Evolutionary conservation across 2,797 vertebrate species (phyloP).

Genomic region (Onychomys arenicola): DNA sequence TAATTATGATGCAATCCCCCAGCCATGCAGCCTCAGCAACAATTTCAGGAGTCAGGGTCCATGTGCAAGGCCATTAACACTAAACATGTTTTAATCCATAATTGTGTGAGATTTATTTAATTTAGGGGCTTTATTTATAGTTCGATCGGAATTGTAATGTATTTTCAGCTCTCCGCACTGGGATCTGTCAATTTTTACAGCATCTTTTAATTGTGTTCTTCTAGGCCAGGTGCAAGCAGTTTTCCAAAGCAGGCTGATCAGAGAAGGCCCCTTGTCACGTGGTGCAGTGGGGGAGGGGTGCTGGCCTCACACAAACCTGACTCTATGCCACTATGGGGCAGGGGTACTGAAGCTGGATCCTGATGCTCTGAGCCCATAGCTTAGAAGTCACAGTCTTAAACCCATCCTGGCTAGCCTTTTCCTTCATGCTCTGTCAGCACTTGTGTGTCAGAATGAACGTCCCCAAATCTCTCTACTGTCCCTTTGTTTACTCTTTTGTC

Average conservation of each 20-base stretch:
- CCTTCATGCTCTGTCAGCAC: neutral
- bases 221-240: conserved; percentile 84
- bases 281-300: conserved; percentile 15
- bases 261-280: conserved; percentile 66
- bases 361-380: neutral
- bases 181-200: conserved; percentile 90
- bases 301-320: conserved; percentile 30
- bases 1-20: conserved; percentile 78
- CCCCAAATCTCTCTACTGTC: neutral
- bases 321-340: neutral
- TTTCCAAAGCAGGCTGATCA: conserved; percentile 82
- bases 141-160: conserved; percentile 89
- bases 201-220: conserved; percentile 89
- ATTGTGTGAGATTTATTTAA: conserved; percentile 90
- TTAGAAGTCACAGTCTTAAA: accelerated
- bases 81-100: conserved; percentile 90
- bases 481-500: neutral
- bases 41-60: conserved; percentile 82
- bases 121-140: conserved; percentile 89
- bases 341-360: neutral
- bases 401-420: neutral
- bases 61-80: conserved; percentile 87
- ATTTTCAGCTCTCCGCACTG: conserved; percentile 84
- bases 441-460: neutral
- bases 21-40: conserved; percentile 78